Evolutionary conservation across 2,113 vertebrate species (phyloP).

Genomic region (Cercopithecus mona): DNA sequence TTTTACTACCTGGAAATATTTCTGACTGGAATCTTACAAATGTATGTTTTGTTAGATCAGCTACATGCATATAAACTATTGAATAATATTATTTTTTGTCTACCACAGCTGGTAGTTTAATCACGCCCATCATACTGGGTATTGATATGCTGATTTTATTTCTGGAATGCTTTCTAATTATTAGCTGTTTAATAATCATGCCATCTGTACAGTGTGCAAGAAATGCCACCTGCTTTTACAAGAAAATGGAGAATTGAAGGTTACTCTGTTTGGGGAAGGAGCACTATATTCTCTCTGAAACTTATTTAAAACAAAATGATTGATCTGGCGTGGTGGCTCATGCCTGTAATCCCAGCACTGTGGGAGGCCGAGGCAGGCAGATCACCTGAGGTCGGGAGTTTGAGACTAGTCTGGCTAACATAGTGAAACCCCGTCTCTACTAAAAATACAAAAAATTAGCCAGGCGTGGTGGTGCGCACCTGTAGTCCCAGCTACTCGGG

Average conservation of each 20-base stretch:
- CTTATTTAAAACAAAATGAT: not conserved
- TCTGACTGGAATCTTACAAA: not conserved
- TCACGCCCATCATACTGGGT: not conserved
- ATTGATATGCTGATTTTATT: not conserved
- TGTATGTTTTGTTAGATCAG: not conserved
- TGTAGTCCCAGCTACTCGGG: too few species aligned
- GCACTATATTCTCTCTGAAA: not conserved
- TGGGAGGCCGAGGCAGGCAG: too few species aligned
- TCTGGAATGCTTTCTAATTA: not conserved
- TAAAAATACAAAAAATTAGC: too few species aligned
- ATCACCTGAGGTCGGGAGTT: too few species aligned
- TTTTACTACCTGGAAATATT: not conserved
- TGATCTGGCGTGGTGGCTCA: too few species aligned
- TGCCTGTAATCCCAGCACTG: too few species aligned
- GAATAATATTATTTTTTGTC: not conserved
- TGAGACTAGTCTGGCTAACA: too few species aligned
- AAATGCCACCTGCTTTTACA: not conserved
- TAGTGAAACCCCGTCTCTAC: too few species aligned
- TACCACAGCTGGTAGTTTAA: accelerated
- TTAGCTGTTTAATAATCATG: not conserved
- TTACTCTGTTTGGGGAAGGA: not conserved
- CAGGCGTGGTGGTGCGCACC: too few species aligned
- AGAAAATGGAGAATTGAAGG: too few species aligned
- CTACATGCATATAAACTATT: not conserved
- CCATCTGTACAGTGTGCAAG: not conserved